Evolutionary conservation across 1,140 invertebrate genomes (phyloP), one percentile per base, ranked within the genome.

Genomic region (Battus philenor): DNA sequence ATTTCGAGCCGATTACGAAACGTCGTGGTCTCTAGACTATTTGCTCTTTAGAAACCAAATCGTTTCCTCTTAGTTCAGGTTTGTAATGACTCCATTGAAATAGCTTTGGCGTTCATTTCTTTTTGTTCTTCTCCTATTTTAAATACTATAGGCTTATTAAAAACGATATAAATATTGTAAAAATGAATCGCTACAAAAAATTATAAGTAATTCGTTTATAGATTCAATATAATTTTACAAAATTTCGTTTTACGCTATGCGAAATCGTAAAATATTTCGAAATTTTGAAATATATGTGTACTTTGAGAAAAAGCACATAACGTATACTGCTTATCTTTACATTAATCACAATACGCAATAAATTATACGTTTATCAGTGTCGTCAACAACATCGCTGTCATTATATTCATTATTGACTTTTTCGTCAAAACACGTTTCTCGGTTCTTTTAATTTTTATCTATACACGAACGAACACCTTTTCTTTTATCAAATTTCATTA

Each of bases 401-500:
- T 48, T 60, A 33, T 34, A 48, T 43, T 64, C 63, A 69, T 66
- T 69, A 69, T 59, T 66, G 44, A 51, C 52, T 54, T 69, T 67
- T 67, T 58, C 48, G 68, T 70, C 61, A 58, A 58, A 72, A 73
- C 71, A 55, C 61, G 63, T 70, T 76, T 71, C 59, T 54, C 50
- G 50, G 59, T 61, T 58, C 54, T 60, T 61, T 58, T 54, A 56
- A 59, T 44, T 68, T 72, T 69, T 73, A 73, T 72, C 64, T 61
- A 76, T 56, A 50, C 56, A 51, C 50, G 50, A 64, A 54, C 43
- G 51, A 56, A 62, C 53, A 64, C 54, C 59, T 75, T 55, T 39
- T 60, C 63, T 65, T 76, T 76, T 81, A 83, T 83, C 75, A 72
- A 75, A 75, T 78, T 75, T 76, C 68, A 81, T 84, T 84, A 84